phyloP scores from a whole-genome alignment of 2,113 vertebrate genomes.

The Conger conger region DNA sequence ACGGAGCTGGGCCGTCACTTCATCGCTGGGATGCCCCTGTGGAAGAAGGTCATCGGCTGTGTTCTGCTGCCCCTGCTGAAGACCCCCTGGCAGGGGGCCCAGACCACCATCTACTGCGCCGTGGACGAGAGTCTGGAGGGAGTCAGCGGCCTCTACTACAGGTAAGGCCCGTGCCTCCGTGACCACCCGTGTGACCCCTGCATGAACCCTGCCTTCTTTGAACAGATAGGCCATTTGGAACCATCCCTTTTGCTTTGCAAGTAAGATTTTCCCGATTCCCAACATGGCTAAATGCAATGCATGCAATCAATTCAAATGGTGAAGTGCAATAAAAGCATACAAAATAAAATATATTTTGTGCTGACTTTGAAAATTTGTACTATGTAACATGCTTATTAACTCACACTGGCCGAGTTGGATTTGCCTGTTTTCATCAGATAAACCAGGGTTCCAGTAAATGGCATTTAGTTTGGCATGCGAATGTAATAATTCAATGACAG shows the following conservation, averaged over 20 bases:
- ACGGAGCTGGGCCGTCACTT: constrained; percentile 65
- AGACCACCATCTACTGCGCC: constrained; percentile 68
- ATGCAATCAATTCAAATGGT: too few relatives aligned
- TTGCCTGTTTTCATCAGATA: background rate
- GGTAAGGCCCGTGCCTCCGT: constrained; percentile 39
- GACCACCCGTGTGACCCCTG: too few relatives aligned
- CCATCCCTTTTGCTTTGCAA: background rate
- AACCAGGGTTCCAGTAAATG: background rate
- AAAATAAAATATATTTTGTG: too few relatives aligned
- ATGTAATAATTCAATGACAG: background rate
- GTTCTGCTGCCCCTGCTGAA: constrained; percentile 53
- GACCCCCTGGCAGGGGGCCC: constrained; percentile 59
- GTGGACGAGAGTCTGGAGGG: constrained; percentile 61
- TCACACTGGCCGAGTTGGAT: background rate
- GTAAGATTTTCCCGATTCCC: too few relatives aligned
- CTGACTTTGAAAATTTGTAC: too few relatives aligned
- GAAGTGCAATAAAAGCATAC: too few relatives aligned
- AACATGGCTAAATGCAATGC: too few relatives aligned
- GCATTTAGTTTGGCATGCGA: background rate
- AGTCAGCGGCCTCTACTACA: constrained; percentile 67
- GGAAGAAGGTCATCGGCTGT: constrained; percentile 40
- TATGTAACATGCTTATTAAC: too few relatives aligned
- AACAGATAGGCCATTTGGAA: background rate
- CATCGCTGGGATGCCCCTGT: constrained; percentile 39
- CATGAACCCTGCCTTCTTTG: background rate